Conservation (phyloP, 2,797 vertebrate genomes). For the Gadopsis marmoratus region DNA sequence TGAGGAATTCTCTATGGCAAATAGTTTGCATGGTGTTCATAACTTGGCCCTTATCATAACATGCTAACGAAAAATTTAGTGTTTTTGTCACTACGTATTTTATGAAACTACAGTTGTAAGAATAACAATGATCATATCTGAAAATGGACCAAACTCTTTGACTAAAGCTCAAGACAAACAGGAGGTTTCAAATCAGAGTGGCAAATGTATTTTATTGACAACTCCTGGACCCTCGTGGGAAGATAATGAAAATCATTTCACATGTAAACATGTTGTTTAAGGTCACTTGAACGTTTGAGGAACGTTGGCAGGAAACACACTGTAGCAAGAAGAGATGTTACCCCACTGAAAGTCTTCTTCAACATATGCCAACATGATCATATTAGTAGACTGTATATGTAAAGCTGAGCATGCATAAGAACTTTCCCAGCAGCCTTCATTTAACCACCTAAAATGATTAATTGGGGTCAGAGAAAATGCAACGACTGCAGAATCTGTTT, state of each 20-base stretch:
- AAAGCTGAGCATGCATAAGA: conserved; percentile 62
- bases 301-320: conserved; percentile 35
- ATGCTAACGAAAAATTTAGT: background rate
- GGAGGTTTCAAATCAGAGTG: conserved; percentile 1
- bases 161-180: background rate
- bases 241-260: conserved; percentile 59
- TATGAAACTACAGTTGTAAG: background rate
- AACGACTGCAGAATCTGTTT: background rate
- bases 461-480: conserved; percentile 14
- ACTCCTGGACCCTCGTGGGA: conserved; percentile 47
- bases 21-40: background rate
- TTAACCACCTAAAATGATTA: background rate
- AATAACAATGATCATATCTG: background rate
- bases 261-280: conserved; percentile 69
- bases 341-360: conserved; percentile 42
- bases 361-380: conserved; percentile 24
- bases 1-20: background rate
- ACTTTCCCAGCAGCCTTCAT: conserved; percentile 64
- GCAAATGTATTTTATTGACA: conserved; percentile 68
- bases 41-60: background rate
- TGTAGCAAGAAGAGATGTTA: conserved; percentile 34
- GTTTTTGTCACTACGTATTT: background rate
- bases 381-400: conserved; percentile 21
- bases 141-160: background rate
- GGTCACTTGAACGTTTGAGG: conserved; percentile 69